A percentile compares a stretch with the other conserved stretches of the same genome.
phyloP scores from a whole-genome alignment of 2,797 vertebrate genomes.

The Brotula barbata region DNA sequence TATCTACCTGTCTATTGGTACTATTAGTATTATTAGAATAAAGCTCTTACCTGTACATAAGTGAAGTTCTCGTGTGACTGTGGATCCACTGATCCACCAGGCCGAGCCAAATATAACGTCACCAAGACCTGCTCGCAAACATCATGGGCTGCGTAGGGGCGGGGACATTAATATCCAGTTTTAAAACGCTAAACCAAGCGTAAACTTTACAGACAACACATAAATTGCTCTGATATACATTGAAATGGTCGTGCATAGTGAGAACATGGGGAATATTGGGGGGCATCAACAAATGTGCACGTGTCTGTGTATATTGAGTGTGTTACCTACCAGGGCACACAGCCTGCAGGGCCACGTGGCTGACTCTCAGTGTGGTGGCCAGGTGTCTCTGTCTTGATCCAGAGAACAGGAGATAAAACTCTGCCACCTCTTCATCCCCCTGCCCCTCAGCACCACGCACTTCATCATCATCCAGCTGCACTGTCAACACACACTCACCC shows the following conservation, averaged over 20 bases:
- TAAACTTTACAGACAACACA: too few species aligned
- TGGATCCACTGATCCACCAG: conserved; percentile 76
- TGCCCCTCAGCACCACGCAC: conserved; percentile 21
- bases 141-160: conserved; percentile 88
- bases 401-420: conserved; percentile 89
- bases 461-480: conserved; percentile 83
- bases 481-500: conserved; percentile 89
- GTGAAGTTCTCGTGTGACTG: conserved; percentile 84
- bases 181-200: too few species aligned
- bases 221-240: too few species aligned
- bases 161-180: too few species aligned
- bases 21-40: too few species aligned
- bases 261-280: too few species aligned
- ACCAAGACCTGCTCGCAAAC: conserved; percentile 89
- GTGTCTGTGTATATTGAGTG: too few species aligned
- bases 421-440: conserved; percentile 76
- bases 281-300: too few species aligned
- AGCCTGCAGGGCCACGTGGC: conserved; percentile 84
- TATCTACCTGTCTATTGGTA: too few species aligned
- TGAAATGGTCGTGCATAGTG: too few species aligned
- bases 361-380: conserved; percentile 83
- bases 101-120: conserved; percentile 81
- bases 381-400: conserved; percentile 88
- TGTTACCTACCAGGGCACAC: conserved; percentile 84
- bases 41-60: conserved; percentile 73